Evolutionary conservation across 64 coral and sea anemone species (phyloP).

Genomic region (Actinia equina): DNA sequence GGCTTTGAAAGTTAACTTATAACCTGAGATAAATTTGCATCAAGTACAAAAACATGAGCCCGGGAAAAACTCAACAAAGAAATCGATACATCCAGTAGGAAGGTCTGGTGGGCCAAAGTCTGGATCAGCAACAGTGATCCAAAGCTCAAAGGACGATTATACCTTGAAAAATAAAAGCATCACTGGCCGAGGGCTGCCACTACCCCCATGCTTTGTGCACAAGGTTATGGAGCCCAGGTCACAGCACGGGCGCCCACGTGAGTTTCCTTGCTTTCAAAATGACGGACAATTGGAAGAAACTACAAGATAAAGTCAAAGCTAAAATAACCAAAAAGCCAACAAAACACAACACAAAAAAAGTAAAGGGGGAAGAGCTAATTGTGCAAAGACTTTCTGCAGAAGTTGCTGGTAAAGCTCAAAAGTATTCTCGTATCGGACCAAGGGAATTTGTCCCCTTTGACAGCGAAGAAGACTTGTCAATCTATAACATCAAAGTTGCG

Average conservation of each 20-base stretch:
- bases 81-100: slow-evolving; percentile 45
- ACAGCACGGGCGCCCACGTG: slow-evolving; percentile 10
- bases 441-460: slow-evolving; percentile 68
- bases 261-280: slow-evolving; percentile 37
- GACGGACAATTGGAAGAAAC: slow-evolving; percentile 47
- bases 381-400: slow-evolving; percentile 57
- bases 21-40: too few species aligned
- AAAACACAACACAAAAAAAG: slow-evolving; percentile 33
- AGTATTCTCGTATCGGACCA: slow-evolving; percentile 52
- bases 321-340: slow-evolving; percentile 60
- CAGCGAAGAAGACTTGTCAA: slow-evolving; percentile 43
- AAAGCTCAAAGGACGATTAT: slow-evolving; percentile 13
- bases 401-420: slow-evolving; percentile 55
- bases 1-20: too few species aligned
- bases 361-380: slow-evolving; percentile 46
- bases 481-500: slow-evolving; percentile 57
- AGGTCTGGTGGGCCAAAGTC: slow-evolving; percentile 32
- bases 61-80: too few species aligned
- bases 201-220: slow-evolving; percentile 54
- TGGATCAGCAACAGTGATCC: slow-evolving; percentile 40
- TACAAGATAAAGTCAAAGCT: slow-evolving; percentile 43
- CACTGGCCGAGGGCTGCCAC: slow-evolving; percentile 51
- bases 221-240: slow-evolving; percentile 13
- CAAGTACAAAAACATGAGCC: too few species aligned
- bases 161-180: slow-evolving; percentile 47